phyloP scores from a whole-genome alignment of 2,888 invertebrate genomes.

The Mamestra brassicae region DNA sequence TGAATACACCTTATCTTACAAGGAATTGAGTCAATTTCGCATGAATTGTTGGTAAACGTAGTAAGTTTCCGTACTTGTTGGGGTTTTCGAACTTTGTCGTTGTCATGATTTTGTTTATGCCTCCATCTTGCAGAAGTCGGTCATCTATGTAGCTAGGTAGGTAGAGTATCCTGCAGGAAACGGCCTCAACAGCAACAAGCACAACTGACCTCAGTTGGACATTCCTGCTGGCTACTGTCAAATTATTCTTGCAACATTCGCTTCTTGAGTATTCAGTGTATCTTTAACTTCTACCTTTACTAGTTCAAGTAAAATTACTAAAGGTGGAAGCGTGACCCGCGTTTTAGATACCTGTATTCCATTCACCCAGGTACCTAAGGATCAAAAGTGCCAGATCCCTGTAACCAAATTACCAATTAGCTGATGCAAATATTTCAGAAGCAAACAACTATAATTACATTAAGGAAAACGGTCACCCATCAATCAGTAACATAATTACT shows the following conservation, averaged over 20 bases:
- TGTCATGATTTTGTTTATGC: background rate
- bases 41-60: conserved; percentile 17
- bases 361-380: background rate
- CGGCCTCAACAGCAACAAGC: no score
- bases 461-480: conserved; percentile 21
- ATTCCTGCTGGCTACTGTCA: background rate
- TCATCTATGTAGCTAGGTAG: no score
- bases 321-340: no score
- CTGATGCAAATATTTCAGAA: conserved; percentile 28
- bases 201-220: no score
- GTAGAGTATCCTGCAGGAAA: no score
- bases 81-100: background rate
- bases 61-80: background rate
- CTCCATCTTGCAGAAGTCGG: background rate
- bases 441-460: conserved; percentile 27
- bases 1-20: conserved; percentile 35
- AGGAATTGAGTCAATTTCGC: conserved; percentile 34
- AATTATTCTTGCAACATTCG: background rate
- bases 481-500: conserved; percentile 37
- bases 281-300: background rate
- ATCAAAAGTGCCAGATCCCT: background rate
- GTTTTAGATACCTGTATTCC: background rate
- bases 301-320: background rate
- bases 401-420: background rate
- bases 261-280: background rate